Percentiles rank a stretch among this genome's conserved stretches.
Evolutionary conservation across 2,113 vertebrate species (phyloP).

Genomic region (Telmatochromis sp.): DNA sequence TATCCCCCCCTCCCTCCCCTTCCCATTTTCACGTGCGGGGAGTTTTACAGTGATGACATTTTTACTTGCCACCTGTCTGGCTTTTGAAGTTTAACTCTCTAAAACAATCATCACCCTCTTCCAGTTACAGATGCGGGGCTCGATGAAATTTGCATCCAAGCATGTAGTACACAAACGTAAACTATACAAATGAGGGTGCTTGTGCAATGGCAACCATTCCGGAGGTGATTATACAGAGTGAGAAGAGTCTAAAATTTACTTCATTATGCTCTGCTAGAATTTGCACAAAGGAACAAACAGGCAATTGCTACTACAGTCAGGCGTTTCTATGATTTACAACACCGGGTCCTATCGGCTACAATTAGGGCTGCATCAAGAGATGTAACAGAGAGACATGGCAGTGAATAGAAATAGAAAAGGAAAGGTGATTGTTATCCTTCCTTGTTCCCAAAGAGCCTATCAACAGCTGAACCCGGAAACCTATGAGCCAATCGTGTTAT

Average conservation of each 20-base stretch:
- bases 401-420: background rate
- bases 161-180: background rate
- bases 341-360: background rate
- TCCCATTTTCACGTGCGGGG: constrained; percentile 46
- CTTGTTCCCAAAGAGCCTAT: background rate
- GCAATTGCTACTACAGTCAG: background rate
- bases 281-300: background rate
- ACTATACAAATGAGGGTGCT: background rate
- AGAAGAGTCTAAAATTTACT: background rate
- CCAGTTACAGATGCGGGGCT: background rate
- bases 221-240: background rate
- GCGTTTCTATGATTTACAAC: background rate
- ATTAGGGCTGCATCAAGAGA: background rate
- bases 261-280: background rate
- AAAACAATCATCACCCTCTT: constrained; percentile 39
- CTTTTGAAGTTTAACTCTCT: constrained; percentile 34
- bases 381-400: background rate
- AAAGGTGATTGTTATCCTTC: background rate
- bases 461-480: background rate
- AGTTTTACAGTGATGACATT: constrained; percentile 61
- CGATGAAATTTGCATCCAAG: constrained; percentile 3
- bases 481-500: background rate
- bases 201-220: background rate
- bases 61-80: constrained; percentile 50
- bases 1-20: background rate